Percentiles rank a stretch among this genome's conserved stretches.
These are phyloP conservation scores for Mustela lutreola DNA, from an alignment of 2,113 vertebrate genomes.

Conservation along the genomic window DNA sequence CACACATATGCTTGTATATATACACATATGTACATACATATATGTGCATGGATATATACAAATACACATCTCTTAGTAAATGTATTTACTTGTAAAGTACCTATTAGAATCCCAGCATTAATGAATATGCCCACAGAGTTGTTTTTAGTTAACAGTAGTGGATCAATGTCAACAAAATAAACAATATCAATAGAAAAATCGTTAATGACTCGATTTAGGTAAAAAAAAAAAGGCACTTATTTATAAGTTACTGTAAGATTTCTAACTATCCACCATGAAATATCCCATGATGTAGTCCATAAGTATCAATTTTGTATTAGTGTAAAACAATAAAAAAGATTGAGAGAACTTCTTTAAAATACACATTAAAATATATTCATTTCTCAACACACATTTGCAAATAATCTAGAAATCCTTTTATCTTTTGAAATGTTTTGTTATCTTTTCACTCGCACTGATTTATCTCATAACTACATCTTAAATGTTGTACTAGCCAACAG, in stretches of 20 bases:
- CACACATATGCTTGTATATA: neutral
- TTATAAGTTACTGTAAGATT: neutral
- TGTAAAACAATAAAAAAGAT: neutral
- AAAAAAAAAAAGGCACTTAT: neutral
- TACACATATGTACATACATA: neutral
- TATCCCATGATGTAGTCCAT: neutral
- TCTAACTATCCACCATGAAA: neutral
- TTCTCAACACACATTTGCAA: neutral
- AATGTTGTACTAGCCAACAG: neutral
- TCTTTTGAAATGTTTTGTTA: neutral
- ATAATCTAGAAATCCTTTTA: neutral
- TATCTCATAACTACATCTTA: neutral
- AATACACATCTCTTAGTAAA: neutral
- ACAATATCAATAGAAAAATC: neutral
- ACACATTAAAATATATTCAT: neutral
- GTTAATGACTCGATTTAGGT: neutral
- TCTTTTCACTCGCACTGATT: neutral
- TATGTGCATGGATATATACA: neutral
- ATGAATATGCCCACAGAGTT: neutral
- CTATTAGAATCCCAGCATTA: neutral
- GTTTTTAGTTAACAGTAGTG: neutral
- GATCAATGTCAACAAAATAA: neutral
- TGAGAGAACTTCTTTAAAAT: constrained; percentile 17
- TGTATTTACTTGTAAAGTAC: neutral
- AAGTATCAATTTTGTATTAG: neutral